Conservation (phyloP, 1,140 invertebrate species). For the Drosophila elegans region DNA sequence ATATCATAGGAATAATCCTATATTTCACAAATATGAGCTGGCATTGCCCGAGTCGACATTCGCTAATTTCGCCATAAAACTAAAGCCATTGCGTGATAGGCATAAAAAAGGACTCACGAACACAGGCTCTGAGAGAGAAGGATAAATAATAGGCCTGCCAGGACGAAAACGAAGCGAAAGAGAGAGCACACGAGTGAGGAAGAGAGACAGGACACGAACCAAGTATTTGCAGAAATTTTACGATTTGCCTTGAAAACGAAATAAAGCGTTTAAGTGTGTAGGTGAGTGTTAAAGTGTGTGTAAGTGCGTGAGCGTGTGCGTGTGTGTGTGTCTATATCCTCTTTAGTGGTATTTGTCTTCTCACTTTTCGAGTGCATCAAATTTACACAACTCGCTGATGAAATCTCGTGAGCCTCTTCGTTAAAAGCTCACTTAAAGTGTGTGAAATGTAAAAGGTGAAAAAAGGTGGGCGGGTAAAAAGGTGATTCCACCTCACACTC, state of each 20-base stretch:
- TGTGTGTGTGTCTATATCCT: slow-evolving; percentile 3
- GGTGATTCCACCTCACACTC: slow-evolving; percentile 13
- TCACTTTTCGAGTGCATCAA: slow-evolving; percentile 67
- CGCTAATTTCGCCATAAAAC: slow-evolving; percentile 78
- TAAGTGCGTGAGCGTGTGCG: slow-evolving; percentile 8
- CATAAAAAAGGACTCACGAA: slow-evolving; percentile 62
- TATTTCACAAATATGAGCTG: slow-evolving; percentile 57
- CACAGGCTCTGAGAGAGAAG: slow-evolving; percentile 8
- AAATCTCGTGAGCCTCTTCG: slow-evolving; percentile 65
- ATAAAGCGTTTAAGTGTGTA: slow-evolving; percentile 59
- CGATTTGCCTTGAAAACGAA: slow-evolving; percentile 72
- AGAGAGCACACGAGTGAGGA: slow-evolving; percentile 2
- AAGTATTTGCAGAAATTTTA: slow-evolving; percentile 64
- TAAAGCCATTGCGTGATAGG: slow-evolving; percentile 74
- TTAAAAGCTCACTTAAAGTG: slow-evolving; percentile 43
- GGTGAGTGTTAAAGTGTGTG: slow-evolving; percentile 20
- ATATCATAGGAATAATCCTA: slow-evolving; percentile 19
- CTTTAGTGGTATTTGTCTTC: slow-evolving; percentile 21
- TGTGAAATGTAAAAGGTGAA: slow-evolving; percentile 1
- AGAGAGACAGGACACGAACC: slow-evolving; percentile 27
- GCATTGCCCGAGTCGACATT: slow-evolving; percentile 50
- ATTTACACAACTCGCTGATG: slow-evolving; percentile 74
- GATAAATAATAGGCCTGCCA: slow-evolving; percentile 47
- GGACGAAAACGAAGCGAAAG: slow-evolving; percentile 26
- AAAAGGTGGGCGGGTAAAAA: neutral